Conservation (phyloP, 2,797 vertebrate species). For the Australoheros facetus region DNA sequence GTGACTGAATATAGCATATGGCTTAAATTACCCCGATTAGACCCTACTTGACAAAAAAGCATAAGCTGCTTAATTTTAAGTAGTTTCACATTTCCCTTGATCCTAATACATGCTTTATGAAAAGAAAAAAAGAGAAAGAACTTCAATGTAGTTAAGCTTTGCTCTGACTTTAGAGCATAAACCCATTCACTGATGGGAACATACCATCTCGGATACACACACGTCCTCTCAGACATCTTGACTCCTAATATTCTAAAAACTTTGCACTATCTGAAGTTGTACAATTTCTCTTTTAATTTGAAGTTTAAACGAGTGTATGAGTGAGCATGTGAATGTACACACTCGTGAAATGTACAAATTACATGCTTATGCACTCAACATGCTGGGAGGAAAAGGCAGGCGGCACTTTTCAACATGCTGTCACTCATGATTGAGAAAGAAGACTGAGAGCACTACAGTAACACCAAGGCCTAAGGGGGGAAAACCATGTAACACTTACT, state of each 20-base stretch:
- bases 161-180: constrained; percentile 47
- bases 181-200: constrained; percentile 47
- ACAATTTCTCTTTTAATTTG: neutral
- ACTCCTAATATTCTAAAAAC: neutral
- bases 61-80: constrained; percentile 79
- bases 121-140: constrained; percentile 32
- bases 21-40: constrained; percentile 79
- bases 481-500: neutral
- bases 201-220: constrained; percentile 14
- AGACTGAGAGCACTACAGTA: neutral
- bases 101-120: constrained; percentile 61
- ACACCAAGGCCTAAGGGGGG: neutral
- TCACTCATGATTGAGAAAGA: constrained; percentile 16
- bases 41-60: constrained; percentile 70
- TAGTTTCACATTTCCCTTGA: constrained; percentile 71
- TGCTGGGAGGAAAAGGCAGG: neutral
- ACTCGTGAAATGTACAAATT: neutral
- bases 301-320: constrained; percentile 3
- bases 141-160: constrained; percentile 48
- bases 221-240: constrained; percentile 9
- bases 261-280: constrained; percentile 1
- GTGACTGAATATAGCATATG: constrained; percentile 62
- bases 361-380: neutral
- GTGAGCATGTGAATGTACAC: neutral
- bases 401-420: constrained; percentile 12